Evolutionary conservation across 1,140 invertebrate species (phyloP), one percentile per base, ranked within the genome.

Genomic region (Sycophaga agraensis): DNA sequence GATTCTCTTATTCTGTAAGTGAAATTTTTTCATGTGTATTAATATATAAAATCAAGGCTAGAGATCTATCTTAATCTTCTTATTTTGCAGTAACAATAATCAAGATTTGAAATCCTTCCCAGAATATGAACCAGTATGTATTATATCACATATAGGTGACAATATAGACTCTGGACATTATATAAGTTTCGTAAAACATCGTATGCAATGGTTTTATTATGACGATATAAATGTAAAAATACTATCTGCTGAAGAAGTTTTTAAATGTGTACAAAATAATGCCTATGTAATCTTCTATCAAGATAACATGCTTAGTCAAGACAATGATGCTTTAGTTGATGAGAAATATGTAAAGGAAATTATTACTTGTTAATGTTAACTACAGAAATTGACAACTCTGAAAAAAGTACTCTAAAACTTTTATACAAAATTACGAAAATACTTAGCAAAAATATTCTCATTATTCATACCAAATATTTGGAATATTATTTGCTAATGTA

Each of bases 91-190:
- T 19, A 61, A 70, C 17, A 59, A 63, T 28, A 26, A 46, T 5
- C 50, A 71, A 51, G 63, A 49, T 0, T 58, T 62, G 7, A 66
- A 60, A 57, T 9, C 37, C 14, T 22, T 26, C 26, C 61, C 66
- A 51, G 61, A 43, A 14, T 77, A 75, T 31, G 68, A 76, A 50
- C 74, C 75, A 1, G 63, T 75, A 9, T 68, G 71, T 45, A 71
- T 75, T 40, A 77, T 77, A 50, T 71, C 73, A 14, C 75, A 77
- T 34, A 73, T 76, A 14, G 75, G 75, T 35, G 66, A 67, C 16
- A 73, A 68, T 7, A 72, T 77, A 64, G 72, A 77, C 49, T 77
- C 72, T 53, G 75, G 75, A 22, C 75, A 77, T 59, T 77, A 77
- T 46, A 77, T 74, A 19, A 76, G 73, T 50, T 77, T 75, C 53